These are phyloP conservation scores for Electrophaes corylata DNA, from an alignment of 2,888 invertebrate species.

Conservation along the genomic window DNA sequence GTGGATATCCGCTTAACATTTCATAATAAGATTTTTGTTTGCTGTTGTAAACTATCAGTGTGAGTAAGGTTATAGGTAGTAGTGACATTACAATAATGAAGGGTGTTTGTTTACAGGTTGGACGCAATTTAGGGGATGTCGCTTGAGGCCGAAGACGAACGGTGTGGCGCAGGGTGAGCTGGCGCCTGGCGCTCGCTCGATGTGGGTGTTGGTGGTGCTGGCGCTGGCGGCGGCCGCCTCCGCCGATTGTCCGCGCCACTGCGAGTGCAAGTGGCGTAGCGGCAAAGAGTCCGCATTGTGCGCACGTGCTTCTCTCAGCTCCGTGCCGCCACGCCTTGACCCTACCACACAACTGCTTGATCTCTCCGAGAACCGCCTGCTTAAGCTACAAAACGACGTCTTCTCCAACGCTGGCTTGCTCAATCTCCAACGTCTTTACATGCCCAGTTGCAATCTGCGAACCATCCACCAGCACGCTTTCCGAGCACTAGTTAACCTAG, in stretches of 20 bases:
- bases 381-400: slow-evolving; percentile 87
- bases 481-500: slow-evolving; percentile 90
- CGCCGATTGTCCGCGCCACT: slow-evolving; percentile 89
- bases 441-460: slow-evolving; percentile 88
- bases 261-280: slow-evolving; percentile 95
- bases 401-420: slow-evolving; percentile 90
- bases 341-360: slow-evolving; percentile 92
- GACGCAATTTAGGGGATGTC: slow-evolving; percentile 68
- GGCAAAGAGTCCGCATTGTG: slow-evolving; percentile 94
- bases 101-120: slow-evolving; percentile 56
- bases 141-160: slow-evolving; percentile 68
- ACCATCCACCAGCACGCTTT: slow-evolving; percentile 89
- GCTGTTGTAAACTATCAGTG: not conserved
- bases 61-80: not conserved
- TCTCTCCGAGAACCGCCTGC: slow-evolving; percentile 89
- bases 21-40: not conserved
- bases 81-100: not conserved
- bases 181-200: slow-evolving; percentile 68
- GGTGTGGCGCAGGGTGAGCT: slow-evolving; percentile 74
- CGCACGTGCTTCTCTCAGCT: slow-evolving; percentile 89
- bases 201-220: slow-evolving; percentile 84
- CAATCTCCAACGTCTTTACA: slow-evolving; percentile 91
- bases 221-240: slow-evolving; percentile 78
- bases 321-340: slow-evolving; percentile 89
- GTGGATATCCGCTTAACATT: not conserved